Conservation (phyloP, 2,113 vertebrate species). For the Cygnus atratus region DNA sequence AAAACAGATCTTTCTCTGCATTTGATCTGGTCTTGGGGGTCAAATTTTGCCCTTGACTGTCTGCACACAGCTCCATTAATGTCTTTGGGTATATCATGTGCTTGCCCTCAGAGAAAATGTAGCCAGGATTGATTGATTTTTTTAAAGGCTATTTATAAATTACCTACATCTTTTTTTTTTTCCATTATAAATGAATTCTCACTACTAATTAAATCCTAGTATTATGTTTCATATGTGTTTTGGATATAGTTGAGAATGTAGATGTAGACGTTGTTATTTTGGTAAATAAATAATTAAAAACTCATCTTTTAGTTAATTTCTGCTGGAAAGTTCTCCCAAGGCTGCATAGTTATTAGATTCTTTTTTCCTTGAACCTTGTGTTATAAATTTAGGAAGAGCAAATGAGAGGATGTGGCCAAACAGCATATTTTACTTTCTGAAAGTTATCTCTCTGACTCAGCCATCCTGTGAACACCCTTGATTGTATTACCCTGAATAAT, state of each 20-base stretch:
- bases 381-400: neutral
- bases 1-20: neutral
- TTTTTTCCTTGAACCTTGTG: neutral
- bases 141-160: neutral
- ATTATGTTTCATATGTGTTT: neutral
- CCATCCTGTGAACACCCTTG: neutral
- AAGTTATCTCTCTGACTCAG: neutral
- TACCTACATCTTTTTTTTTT: neutral
- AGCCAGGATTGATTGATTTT: neutral
- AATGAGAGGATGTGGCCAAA: neutral
- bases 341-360: neutral
- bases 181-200: neutral
- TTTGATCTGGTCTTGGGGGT: neutral
- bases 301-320: neutral
- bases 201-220: neutral
- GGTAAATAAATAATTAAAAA: neutral
- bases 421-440: neutral
- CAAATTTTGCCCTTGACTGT: neutral
- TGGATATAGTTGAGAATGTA: neutral
- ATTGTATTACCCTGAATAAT: neutral
- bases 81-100: neutral
- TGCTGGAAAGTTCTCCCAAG: neutral
- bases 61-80: neutral
- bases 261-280: neutral
- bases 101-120: neutral